Evolutionary conservation across 2,113 vertebrate species (phyloP).

Genomic region (Smithornis capensis): DNA sequence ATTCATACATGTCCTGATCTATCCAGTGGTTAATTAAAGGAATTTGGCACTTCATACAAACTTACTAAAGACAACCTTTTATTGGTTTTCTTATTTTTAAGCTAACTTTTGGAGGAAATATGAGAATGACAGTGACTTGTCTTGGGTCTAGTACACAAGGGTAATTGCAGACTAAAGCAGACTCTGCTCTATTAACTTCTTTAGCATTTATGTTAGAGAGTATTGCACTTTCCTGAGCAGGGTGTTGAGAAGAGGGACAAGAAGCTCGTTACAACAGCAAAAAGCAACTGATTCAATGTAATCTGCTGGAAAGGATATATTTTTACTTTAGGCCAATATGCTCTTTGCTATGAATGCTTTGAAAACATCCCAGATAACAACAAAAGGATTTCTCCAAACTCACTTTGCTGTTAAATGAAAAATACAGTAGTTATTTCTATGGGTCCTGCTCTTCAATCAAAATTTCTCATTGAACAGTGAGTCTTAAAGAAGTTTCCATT

Average conservation of each 20-base stretch:
- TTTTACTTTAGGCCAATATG: not conserved
- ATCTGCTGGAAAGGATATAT: not conserved
- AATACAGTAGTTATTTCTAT: not conserved
- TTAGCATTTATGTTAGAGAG: not conserved
- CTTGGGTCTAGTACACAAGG: not conserved
- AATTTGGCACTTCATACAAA: not conserved
- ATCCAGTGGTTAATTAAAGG: not conserved
- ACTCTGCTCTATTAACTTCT: not conserved
- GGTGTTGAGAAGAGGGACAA: not conserved
- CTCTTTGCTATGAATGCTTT: not conserved
- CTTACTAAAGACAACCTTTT: not conserved
- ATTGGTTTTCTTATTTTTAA: not conserved
- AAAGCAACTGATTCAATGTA: not conserved
- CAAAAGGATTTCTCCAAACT: not conserved
- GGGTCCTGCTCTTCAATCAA: not conserved
- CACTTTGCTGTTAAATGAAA: not conserved
- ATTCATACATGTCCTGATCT: not conserved
- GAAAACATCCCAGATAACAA: not conserved
- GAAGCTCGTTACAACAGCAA: not conserved
- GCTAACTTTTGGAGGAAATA: not conserved
- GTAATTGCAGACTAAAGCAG: not conserved
- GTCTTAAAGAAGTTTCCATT: not conserved
- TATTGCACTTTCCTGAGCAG: not conserved
- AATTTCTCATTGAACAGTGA: not conserved
- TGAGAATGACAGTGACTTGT: not conserved